Base-by-base conservation (phyloP, 2,888 invertebrate species). In the Ephialtes manifestator region DNA sequence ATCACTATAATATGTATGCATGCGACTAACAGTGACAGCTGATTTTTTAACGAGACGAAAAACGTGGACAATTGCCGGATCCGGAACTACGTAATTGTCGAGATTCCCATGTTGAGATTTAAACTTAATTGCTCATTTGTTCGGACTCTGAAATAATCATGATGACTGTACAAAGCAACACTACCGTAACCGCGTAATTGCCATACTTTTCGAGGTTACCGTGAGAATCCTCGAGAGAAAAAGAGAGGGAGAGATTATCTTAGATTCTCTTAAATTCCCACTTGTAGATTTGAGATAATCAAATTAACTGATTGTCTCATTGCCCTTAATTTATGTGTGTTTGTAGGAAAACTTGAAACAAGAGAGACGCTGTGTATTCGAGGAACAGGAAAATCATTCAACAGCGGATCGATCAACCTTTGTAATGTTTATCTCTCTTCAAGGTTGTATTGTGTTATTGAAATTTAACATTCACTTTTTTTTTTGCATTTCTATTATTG, bases 81-180 rank as follows among this genome's bases (percentile, higher is more conserved):
- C 79, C 79, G 79, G 81, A 81, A 82, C 71, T 53, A 18, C 70
- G 78, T 75, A 79, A 81, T 79, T 55, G 60, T 82, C 48, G 58
- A 85, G 85, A 85, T 85, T 84, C 75, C 67, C 70, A 81, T 58
- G 51, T 35, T 74, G 70, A 70, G 81, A 85, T 78, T 77, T 75
- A 39, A 71, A 82, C 85, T 75, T 82, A 85, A 82, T 85, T 85
- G 82, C 75, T 82, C 79, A 78, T 85, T 85, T 82, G 81, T 82
- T 82, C 51, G 48, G 76, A 20, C 39, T 35, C 39, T 20, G 75
- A 81, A 71, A 83, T 79, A 79, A 63, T 31, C 70, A 71, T 75
- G 78, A 71, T 75, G 78, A 82, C 65, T 82, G n/a, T 48, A 75
- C 78, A 18, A 39, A 7, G 10, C 39, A 39, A 10, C 75, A 53